Percentiles rank a stretch among this genome's conserved stretches.
phyloP scores from a whole-genome alignment of 1,140 invertebrate species.

The Pygmarrhopalites habei region DNA sequence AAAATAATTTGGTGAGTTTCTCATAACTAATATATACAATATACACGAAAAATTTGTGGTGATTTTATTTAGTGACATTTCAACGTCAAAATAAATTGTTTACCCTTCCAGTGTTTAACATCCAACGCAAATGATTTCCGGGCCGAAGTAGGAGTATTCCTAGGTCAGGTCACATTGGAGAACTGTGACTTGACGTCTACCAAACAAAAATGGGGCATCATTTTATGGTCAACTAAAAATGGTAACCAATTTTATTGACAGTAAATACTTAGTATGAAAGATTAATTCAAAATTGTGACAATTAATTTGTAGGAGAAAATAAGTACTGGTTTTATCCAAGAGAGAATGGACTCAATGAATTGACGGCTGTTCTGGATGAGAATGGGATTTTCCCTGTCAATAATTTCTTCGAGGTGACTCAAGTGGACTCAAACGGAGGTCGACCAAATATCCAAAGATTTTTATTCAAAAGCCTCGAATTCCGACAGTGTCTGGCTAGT shows the following conservation, averaged over 20 bases:
- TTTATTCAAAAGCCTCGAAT: constrained; percentile 2
- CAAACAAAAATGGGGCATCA: constrained; percentile 5
- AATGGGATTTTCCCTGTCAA: constrained; percentile 6
- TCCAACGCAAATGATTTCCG: constrained; percentile 3
- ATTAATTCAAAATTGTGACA: background rate
- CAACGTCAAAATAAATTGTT: background rate
- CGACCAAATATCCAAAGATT: background rate
- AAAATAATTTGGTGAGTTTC: background rate
- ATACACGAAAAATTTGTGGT: background rate
- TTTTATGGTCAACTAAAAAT: background rate
- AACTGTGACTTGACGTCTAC: background rate
- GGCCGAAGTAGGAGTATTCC: constrained; percentile 7
- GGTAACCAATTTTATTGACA: background rate
- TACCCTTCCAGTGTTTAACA: background rate
- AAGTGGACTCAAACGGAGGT: background rate
- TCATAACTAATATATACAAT: background rate
- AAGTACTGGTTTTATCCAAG: constrained; percentile 4
- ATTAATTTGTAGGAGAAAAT: background rate
- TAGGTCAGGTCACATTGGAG: constrained; percentile 8
- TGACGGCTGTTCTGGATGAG: background rate
- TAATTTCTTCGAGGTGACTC: constrained; percentile 1
- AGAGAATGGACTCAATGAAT: constrained; percentile 7
- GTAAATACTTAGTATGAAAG: no score
- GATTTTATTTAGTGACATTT: background rate
- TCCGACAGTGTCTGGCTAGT: background rate